phyloP scores from a whole-genome alignment of 2,797 vertebrate genomes.

The Typhlichthys eigenmanni region DNA sequence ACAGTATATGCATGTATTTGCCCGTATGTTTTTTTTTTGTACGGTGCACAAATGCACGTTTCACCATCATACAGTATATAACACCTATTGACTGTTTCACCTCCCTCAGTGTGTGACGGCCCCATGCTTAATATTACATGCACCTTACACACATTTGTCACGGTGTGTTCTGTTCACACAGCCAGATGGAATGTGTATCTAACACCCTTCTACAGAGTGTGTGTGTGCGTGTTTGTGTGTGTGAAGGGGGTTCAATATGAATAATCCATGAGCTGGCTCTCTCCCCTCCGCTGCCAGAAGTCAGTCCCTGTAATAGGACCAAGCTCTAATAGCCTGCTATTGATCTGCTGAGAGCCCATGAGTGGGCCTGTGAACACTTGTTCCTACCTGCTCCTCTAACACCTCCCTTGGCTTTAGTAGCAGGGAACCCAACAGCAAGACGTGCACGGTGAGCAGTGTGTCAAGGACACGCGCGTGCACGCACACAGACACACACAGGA shows the following conservation, averaged over 20 bases:
- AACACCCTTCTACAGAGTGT: slow-evolving; percentile 43
- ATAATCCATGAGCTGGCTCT: slow-evolving; percentile 60
- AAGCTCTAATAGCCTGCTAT: slow-evolving; percentile 76
- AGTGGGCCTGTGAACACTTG: slow-evolving; percentile 71
- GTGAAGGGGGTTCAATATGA: slow-evolving; percentile 49
- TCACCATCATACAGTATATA: slow-evolving; percentile 2
- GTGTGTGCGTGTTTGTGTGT: background rate
- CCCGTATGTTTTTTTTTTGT: background rate
- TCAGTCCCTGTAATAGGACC: slow-evolving; percentile 74
- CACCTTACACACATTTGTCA: slow-evolving; percentile 33
- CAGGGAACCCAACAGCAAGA: slow-evolving; percentile 57
- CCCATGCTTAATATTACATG: slow-evolving; percentile 26
- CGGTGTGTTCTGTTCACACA: slow-evolving; percentile 37
- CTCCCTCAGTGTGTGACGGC: background rate
- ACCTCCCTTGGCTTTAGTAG: slow-evolving; percentile 65
- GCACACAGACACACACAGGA: background rate
- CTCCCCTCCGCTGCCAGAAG: slow-evolving; percentile 46
- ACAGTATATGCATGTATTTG: background rate
- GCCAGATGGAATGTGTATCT: slow-evolving; percentile 51
- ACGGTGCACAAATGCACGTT: background rate
- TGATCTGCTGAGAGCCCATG: slow-evolving; percentile 70
- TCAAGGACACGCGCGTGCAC: slow-evolving; percentile 39
- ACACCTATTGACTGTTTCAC: slow-evolving; percentile 8
- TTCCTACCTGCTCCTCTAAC: slow-evolving; percentile 67
- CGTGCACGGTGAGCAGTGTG: slow-evolving; percentile 47